Conservation (phyloP, 2,888 invertebrate genomes). For the Hydrotaea cyrtoneurina region DNA sequence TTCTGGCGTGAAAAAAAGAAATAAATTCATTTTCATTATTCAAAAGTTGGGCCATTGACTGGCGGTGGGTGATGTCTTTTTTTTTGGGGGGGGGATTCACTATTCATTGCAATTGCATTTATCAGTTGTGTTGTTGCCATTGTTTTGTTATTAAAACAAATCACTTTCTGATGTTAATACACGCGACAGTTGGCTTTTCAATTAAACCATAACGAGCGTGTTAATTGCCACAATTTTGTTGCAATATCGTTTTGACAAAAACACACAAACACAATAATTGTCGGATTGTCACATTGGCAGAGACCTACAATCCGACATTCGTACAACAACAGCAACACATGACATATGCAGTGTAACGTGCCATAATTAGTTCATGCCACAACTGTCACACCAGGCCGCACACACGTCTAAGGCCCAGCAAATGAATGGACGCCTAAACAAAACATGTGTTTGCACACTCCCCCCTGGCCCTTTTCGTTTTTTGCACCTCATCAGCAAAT, state of each 20-base stretch:
- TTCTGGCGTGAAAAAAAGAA: neutral
- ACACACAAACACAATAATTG: conserved; percentile 22
- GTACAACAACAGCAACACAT: conserved; percentile 23
- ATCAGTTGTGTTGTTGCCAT: conserved; percentile 29
- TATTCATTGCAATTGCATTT: conserved; percentile 24
- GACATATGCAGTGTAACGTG: conserved; percentile 60
- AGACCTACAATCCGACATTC: neutral
- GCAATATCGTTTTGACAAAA: conserved; percentile 44
- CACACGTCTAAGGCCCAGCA: neutral
- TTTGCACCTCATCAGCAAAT: conserved; percentile 62
- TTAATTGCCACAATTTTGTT: conserved; percentile 68
- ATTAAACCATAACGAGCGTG: conserved; percentile 68
- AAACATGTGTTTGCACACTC: conserved; percentile 60
- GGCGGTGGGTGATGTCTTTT: neutral
- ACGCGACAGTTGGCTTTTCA: conserved; percentile 70
- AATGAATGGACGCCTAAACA: conserved; percentile 24
- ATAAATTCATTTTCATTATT: conserved; percentile 12
- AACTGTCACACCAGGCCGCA: conserved; percentile 36
- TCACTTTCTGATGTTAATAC: conserved; percentile 52
- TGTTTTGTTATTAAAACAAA: conserved; percentile 40
- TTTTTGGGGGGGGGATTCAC: neutral
- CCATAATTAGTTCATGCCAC: conserved; percentile 62
- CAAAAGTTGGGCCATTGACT: conserved; percentile 12
- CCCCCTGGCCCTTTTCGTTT: conserved; percentile 28
- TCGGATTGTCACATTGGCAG: neutral